Conservation (phyloP, 2,797 vertebrate species). For the Chromobotia macracanthus region DNA sequence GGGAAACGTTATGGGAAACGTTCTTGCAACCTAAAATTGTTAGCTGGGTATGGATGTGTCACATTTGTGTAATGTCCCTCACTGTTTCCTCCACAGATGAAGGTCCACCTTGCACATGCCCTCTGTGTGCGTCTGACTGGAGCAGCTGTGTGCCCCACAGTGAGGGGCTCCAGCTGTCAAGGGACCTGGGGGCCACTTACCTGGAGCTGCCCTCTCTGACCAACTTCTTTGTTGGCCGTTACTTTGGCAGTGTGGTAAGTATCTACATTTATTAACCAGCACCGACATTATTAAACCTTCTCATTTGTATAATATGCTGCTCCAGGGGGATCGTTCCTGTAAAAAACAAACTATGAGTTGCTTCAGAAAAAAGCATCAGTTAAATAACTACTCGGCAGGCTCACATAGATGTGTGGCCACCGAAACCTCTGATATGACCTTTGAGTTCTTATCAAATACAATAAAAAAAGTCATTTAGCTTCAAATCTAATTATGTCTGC, state of each 20-base stretch:
- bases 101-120: conserved; percentile 89
- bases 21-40: too few relatives aligned
- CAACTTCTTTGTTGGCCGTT: conserved; percentile 91
- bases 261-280: background rate
- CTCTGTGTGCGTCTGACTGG: conserved; percentile 90
- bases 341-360: background rate
- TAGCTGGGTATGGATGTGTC: background rate
- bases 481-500: background rate
- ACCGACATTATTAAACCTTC: too few relatives aligned
- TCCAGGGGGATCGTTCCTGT: too few relatives aligned
- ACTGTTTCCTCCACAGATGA: conserved; percentile 76
- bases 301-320: too few relatives aligned
- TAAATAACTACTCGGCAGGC: background rate
- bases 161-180: conserved; percentile 91
- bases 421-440: background rate
- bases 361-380: background rate
- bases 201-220: conserved; percentile 91
- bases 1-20: too few relatives aligned
- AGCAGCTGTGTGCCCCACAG: conserved; percentile 89
- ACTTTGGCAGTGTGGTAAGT: conserved; percentile 92
- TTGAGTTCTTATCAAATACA: background rate
- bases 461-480: background rate
- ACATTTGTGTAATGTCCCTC: conserved; percentile 46
- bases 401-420: background rate
- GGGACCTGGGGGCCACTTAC: conserved; percentile 92